phyloP scores from a whole-genome alignment of 1,140 invertebrate genomes.

The Bombus difficillimus region DNA sequence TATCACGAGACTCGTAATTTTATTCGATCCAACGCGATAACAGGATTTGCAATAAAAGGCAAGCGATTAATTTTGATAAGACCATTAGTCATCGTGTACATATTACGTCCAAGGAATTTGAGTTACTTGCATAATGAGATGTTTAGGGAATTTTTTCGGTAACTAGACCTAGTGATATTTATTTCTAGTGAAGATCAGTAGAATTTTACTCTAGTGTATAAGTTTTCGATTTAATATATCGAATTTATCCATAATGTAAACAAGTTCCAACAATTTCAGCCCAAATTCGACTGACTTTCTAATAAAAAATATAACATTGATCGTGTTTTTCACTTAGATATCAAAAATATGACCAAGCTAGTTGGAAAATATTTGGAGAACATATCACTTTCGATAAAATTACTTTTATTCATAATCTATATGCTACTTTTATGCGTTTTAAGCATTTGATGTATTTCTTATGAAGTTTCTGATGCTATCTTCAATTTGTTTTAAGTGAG shows the following conservation, averaged over 20 bases:
- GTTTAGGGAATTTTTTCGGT: slow-evolving; percentile 18
- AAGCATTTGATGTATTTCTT: background rate
- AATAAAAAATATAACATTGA: background rate
- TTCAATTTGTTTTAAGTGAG: background rate
- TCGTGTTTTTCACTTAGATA: background rate
- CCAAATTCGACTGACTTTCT: background rate
- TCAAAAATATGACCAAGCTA: background rate
- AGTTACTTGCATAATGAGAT: background rate
- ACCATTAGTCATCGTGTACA: slow-evolving; percentile 6
- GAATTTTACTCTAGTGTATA: background rate
- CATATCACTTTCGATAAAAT: background rate
- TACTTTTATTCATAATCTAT: background rate
- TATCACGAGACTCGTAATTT: slow-evolving; percentile 15
- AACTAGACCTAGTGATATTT: background rate
- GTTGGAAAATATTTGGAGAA: background rate
- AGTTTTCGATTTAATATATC: too few relatives aligned
- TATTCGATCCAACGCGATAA: slow-evolving; percentile 31
- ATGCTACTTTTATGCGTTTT: background rate
- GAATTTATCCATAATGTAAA: slow-evolving; percentile 8
- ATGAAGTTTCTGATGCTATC: background rate
- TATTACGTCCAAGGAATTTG: background rate
- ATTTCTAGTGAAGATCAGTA: background rate
- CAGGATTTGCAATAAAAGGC: slow-evolving; percentile 7
- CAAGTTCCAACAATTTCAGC: background rate
- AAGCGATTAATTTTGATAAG: slow-evolving; percentile 21